These are phyloP conservation scores for Cacatua alba DNA, from an alignment of 2,113 vertebrate species.

Conservation along the genomic window DNA sequence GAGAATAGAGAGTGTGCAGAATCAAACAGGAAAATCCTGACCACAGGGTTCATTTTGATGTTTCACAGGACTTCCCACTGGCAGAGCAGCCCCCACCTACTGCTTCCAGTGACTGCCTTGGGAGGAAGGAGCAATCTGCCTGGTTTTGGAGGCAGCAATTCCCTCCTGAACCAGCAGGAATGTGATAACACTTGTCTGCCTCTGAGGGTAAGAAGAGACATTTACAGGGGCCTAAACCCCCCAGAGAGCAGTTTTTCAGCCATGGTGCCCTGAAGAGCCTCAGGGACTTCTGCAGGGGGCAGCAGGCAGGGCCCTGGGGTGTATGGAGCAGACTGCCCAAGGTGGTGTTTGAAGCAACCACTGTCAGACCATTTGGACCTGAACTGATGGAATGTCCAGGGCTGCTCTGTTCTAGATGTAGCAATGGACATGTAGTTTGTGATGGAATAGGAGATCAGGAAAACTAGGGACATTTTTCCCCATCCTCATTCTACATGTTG, in stretches of 20 bases:
- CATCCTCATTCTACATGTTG: neutral
- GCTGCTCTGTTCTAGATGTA: neutral
- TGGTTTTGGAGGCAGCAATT: rapidly evolving
- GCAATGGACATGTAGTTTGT: neutral
- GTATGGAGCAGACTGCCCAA: neutral
- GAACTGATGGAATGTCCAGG: neutral
- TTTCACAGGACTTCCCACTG: neutral
- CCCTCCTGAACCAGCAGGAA: neutral
- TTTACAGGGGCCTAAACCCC: neutral
- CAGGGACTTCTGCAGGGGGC: neutral
- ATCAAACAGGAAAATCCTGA: neutral
- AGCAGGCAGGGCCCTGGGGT: neutral
- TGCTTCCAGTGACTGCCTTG: neutral
- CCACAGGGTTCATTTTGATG: neutral
- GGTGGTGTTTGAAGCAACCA: neutral
- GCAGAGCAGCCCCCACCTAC: neutral
- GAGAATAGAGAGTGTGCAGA: neutral
- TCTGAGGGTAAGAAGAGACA: neutral
- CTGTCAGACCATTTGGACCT: neutral
- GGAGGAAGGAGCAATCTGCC: neutral
- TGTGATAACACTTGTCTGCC: neutral
- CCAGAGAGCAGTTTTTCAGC: neutral
- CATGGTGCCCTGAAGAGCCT: neutral
- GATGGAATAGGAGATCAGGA: neutral
- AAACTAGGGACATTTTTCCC: neutral